These are phyloP conservation scores for Acanthopleura granulata DNA, from an alignment of 2,888 invertebrate genomes.

Conservation along the genomic window DNA sequence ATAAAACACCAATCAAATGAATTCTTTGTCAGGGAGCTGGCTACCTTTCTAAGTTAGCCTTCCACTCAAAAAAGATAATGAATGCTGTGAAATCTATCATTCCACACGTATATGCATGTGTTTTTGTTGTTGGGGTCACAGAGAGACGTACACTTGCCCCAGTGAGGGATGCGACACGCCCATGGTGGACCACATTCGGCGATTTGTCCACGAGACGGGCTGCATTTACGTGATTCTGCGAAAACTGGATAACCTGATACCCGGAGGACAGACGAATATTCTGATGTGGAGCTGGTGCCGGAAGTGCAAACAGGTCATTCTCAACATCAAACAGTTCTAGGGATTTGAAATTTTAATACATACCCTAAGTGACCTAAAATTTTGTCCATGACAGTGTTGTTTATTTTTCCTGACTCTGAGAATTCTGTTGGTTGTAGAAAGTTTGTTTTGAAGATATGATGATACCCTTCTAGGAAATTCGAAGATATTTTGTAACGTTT, in stretches of 20 bases:
- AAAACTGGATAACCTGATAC: conserved; percentile 71
- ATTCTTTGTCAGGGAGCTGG: too few species aligned
- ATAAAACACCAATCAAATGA: too few species aligned
- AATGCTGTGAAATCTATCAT: neutral
- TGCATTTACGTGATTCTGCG: conserved; percentile 83
- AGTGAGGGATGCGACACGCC: conserved; percentile 83
- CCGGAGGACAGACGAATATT: conserved; percentile 72
- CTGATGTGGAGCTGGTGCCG: conserved; percentile 89
- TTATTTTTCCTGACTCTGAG: too few species aligned
- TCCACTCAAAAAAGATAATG: too few species aligned
- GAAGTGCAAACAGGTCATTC: conserved; percentile 72
- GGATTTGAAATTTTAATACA: too few species aligned
- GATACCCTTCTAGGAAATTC: too few species aligned
- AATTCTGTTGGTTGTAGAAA: too few species aligned
- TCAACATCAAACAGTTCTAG: too few species aligned
- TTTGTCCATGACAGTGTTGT: too few species aligned
- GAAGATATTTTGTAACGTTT: too few species aligned
- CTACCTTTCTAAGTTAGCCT: too few species aligned
- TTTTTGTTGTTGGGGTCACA: conserved; percentile 62
- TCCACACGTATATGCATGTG: neutral
- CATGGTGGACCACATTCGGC: conserved; percentile 88
- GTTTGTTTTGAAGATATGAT: too few species aligned
- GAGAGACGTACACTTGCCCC: conserved; percentile 86
- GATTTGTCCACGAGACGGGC: conserved; percentile 87
- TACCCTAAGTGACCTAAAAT: neutral